phyloP scores from a whole-genome alignment of 2,888 invertebrate genomes.

The Mylabris sibirica region DNA sequence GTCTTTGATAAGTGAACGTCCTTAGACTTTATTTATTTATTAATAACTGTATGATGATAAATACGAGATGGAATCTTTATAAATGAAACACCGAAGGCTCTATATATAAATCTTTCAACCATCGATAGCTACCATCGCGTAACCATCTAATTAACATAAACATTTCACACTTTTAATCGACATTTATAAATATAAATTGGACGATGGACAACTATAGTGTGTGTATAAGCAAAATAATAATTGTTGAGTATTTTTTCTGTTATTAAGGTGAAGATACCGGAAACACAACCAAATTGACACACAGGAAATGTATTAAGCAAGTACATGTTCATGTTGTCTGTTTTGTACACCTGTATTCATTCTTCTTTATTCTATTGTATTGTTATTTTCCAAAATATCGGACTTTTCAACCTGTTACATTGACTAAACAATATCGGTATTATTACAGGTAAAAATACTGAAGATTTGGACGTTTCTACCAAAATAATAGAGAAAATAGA shows the following conservation, averaged over 20 bases:
- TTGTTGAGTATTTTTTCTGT: too few species aligned
- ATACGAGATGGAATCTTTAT: background rate
- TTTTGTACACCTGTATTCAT: conserved; percentile 19
- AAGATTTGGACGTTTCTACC: too few species aligned
- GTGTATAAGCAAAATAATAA: too few species aligned
- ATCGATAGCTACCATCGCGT: conserved; percentile 6
- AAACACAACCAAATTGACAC: conserved; percentile 17
- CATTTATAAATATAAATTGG: conserved; percentile 3
- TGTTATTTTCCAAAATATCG: background rate
- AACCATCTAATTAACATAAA: conserved; percentile 5
- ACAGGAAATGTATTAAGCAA: conserved; percentile 19
- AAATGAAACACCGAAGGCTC: background rate
- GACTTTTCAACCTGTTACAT: conserved; percentile 2
- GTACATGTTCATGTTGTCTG: conserved; percentile 10
- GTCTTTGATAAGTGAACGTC: background rate
- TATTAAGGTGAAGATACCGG: too few species aligned
- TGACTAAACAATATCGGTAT: background rate
- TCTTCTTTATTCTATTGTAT: conserved; percentile 9
- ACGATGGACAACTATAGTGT: background rate
- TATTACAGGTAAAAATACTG: background rate
- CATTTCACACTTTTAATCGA: conserved; percentile 7
- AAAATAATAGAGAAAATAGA: too few species aligned
- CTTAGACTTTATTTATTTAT: conserved; percentile 8
- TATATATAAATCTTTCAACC: background rate
- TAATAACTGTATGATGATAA: conserved; percentile 1